Evolutionary conservation across 2,888 invertebrate genomes (phyloP).

Genomic region (Xiphydria camelus): DNA sequence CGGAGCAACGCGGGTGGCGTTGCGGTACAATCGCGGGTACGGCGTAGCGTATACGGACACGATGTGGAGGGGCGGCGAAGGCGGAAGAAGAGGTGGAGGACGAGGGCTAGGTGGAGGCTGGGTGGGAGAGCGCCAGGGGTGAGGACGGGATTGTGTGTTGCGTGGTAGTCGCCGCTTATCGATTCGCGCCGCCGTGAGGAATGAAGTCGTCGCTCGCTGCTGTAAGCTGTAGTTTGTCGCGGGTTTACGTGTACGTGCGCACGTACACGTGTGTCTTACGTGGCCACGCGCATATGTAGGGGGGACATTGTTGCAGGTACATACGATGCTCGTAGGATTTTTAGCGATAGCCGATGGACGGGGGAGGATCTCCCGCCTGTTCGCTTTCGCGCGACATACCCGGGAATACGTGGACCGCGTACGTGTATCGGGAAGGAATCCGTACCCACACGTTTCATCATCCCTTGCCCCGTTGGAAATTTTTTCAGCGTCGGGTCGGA

Average conservation of each 20-base stretch:
- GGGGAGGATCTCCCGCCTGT: too few relatives aligned
- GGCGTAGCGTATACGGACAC: background rate
- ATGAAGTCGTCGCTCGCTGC: slow-evolving; percentile 28
- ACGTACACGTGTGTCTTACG: too few relatives aligned
- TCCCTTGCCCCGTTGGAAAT: too few relatives aligned
- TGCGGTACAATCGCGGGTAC: background rate
- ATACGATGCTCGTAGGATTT: too few relatives aligned
- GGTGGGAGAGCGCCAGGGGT: background rate
- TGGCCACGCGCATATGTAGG: background rate
- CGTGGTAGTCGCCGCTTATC: slow-evolving; percentile 38
- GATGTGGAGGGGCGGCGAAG: background rate
- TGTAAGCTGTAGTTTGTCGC: slow-evolving; percentile 25
- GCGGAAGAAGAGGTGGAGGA: background rate
- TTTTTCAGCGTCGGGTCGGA: too few relatives aligned
- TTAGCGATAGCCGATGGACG: too few relatives aligned
- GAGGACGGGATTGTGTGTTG: slow-evolving; percentile 29
- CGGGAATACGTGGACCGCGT: too few relatives aligned
- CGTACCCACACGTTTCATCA: too few relatives aligned
- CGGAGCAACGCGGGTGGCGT: background rate
- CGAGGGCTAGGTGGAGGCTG: background rate
- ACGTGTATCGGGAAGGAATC: too few relatives aligned
- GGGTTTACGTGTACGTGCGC: background rate
- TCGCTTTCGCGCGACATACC: too few relatives aligned
- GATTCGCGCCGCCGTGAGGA: slow-evolving; percentile 35
- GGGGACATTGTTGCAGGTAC: too few relatives aligned